Evolutionary conservation across 2,888 invertebrate genomes (phyloP).

Genomic region (Leucophora obtusa): DNA sequence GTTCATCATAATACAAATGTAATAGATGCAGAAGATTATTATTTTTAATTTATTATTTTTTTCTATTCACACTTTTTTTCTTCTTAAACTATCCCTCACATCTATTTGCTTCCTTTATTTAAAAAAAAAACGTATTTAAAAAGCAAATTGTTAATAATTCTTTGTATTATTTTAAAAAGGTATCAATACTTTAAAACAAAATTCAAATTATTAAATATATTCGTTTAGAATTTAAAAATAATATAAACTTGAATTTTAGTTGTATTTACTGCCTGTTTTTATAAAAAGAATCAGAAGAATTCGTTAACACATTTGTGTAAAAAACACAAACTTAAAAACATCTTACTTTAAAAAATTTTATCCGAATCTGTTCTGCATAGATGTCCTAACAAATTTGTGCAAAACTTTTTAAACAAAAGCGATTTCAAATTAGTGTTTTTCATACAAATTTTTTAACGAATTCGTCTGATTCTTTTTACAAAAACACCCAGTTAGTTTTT

Average conservation of each 20-base stretch:
- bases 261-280: conserved; percentile 16
- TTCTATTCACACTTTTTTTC: background rate
- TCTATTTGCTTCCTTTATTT: conserved; percentile 18
- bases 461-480: too few relatives aligned
- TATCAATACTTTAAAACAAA: conserved; percentile 48
- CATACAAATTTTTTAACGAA: too few relatives aligned
- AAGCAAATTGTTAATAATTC: conserved; percentile 51
- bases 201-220: conserved; percentile 24
- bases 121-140: conserved; percentile 24
- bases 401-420: too few relatives aligned
- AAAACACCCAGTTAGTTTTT: too few relatives aligned
- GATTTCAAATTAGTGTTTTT: too few relatives aligned
- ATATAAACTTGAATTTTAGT: conserved; percentile 38
- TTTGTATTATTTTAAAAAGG: conserved; percentile 51
- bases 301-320: too few relatives aligned
- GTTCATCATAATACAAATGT: conserved; percentile 42
- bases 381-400: too few relatives aligned
- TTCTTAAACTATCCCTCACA: background rate
- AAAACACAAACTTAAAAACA: too few relatives aligned
- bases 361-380: too few relatives aligned
- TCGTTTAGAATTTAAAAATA: conserved; percentile 29
- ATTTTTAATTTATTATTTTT: conserved; percentile 50
- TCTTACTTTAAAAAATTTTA: too few relatives aligned
- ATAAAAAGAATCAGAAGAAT: too few relatives aligned
- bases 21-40: conserved; percentile 59